Evolutionary conservation across 2,888 invertebrate species (phyloP), one percentile per base, ranked within the genome.

Genomic region (Sinhomidia bicolor): DNA sequence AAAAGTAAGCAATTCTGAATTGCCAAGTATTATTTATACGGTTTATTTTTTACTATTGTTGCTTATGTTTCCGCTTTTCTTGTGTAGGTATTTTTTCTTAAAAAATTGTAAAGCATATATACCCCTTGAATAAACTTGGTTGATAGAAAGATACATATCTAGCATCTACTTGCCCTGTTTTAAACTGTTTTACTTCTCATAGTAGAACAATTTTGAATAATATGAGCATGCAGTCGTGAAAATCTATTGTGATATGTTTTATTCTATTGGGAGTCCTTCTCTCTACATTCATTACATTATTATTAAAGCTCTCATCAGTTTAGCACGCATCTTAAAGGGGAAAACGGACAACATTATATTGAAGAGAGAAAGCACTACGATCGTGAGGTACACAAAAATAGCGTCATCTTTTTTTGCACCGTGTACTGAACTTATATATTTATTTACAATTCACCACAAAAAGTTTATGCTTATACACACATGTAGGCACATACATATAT

Each of bases 221-320:
- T 12, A 76, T 14, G 32, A 54, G 32, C 4, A 54, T 32, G 26
- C 17, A 54, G 32, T 57, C 20, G 57, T 79, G 62, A 81, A 81
- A 65, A 41, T 44, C 57, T 23, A 65, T 81, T 81, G 81, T 80
- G 79, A 47, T 29, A 36, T 60, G 29, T 79, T 68, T 65, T 62
- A 81, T 65, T 47, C 81, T 44, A 20, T 62, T 41, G 81, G 81
- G 81, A 79, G 81, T 81, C 62, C 65, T 81, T 81, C 65, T 17
- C 62, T 81, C n/a, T 62, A 23, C 62, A 81, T 65, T 81, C 36
- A 81, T 81, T 62, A 57, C 44, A 81, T 17, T 32, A 79, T 79
- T 60, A 79, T 32, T 79, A 60, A n/a, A n/a, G n/a, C 36, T 5
- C 36, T 79, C 44, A 65, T 65, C 17, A 65, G 17, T 65, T 65